These are phyloP conservation scores for Linhomoeus sp. DNA, from an alignment of 2,888 invertebrate genomes.

Conservation along the genomic window DNA sequence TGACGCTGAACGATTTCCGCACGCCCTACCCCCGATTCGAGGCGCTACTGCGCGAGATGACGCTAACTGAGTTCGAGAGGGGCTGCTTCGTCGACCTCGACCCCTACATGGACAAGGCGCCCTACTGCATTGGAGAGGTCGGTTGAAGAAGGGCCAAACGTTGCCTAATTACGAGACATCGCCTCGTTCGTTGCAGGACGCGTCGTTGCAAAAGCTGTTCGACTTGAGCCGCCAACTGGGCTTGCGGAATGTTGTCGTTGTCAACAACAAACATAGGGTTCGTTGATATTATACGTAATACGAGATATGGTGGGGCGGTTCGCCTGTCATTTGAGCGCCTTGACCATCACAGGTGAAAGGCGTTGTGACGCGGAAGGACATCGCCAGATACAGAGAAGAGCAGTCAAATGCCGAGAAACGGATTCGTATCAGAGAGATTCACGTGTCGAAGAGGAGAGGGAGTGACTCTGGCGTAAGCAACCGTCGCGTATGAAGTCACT, in stretches of 20 bases:
- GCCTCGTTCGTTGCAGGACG: too few relatives aligned
- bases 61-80: constrained; percentile 40
- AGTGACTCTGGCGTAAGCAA: too few relatives aligned
- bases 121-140: constrained; percentile 45
- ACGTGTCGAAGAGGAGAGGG: too few relatives aligned
- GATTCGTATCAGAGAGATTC: too few relatives aligned
- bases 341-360: constrained; percentile 80
- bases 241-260: constrained; percentile 36
- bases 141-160: constrained; percentile 17
- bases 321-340: too few relatives aligned
- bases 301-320: too few relatives aligned
- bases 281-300: too few relatives aligned
- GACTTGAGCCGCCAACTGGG: constrained; percentile 72
- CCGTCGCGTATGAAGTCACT: too few relatives aligned
- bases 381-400: constrained; percentile 39
- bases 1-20: constrained; percentile 1
- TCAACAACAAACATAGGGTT: constrained; percentile 1
- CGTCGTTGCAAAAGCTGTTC: constrained; percentile 70
- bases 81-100: constrained; percentile 59
- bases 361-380: constrained; percentile 83
- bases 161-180: too few relatives aligned
- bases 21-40: constrained; percentile 2
- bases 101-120: constrained; percentile 81
- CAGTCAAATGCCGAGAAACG: too few relatives aligned
- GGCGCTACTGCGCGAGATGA: background rate